Conservation (phyloP, 2,888 invertebrate species). For the Rotaria socialis region DNA sequence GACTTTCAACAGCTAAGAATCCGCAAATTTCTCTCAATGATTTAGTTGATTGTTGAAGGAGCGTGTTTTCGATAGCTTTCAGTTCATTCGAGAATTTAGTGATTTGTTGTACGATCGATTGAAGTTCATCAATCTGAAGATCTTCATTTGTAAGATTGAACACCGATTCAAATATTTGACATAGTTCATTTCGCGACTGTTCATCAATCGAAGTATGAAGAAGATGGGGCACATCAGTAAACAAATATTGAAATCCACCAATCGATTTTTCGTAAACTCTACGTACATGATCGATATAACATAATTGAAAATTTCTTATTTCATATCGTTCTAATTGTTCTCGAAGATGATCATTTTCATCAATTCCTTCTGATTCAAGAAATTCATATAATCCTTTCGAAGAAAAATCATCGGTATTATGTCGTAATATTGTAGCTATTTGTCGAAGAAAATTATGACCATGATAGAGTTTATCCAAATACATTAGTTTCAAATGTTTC, state of each 20-base stretch:
- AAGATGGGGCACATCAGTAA: not conserved
- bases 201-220: not conserved
- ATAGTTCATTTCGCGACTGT: not conserved
- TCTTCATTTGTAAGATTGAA: not conserved
- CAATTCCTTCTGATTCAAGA: not conserved
- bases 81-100: not conserved
- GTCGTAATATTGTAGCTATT: not conserved
- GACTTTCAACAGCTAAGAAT: not conserved
- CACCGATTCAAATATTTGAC: not conserved
- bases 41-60: not conserved
- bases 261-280: not conserved
- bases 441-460: not conserved
- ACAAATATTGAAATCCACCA: not conserved
- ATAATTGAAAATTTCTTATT: not conserved
- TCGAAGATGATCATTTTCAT: not conserved
- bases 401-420: not conserved
- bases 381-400: not conserved
- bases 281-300: not conserved
- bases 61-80: not conserved
- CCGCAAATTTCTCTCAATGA: not conserved
- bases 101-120: not conserved
- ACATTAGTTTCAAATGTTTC: not conserved
- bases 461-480: conserved; percentile 22
- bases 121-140: not conserved
- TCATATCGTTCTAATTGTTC: not conserved